Evolutionary conservation across 2,113 vertebrate genomes (phyloP).

Genomic region (Nothobranchius kuhntae): DNA sequence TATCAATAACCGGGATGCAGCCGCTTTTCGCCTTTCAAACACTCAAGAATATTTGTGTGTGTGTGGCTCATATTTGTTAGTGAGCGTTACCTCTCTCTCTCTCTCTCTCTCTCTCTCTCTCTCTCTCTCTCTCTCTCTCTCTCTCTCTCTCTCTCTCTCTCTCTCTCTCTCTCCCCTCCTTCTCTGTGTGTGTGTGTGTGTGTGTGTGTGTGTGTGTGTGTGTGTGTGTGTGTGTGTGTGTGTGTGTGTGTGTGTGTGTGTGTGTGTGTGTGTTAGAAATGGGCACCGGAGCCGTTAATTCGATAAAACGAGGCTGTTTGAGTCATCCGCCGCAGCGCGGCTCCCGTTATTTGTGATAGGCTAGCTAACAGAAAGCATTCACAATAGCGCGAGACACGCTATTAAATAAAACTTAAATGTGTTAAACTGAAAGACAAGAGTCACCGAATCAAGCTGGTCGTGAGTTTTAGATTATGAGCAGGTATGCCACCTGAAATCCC

Average conservation of each 20-base stretch:
- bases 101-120: no score
- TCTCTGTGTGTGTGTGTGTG: no score
- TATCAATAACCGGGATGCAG: slow-evolving; percentile 64
- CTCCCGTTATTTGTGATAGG: slow-evolving; percentile 59
- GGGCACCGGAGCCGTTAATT: slow-evolving; percentile 49
- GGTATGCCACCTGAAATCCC: slow-evolving; percentile 45
- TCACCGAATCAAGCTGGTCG: background rate
- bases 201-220: no score
- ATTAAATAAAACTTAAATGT: background rate
- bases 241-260: background rate
- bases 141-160: no score
- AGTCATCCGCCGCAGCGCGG: slow-evolving; percentile 70
- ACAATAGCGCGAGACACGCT: slow-evolving; percentile 23
- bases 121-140: no score
- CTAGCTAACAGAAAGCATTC: slow-evolving; percentile 15
- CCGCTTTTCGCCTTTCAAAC: slow-evolving; percentile 26
- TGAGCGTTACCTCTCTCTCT: background rate
- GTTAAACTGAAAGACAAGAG: background rate
- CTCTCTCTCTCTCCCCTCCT: no score
- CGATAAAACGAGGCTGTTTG: slow-evolving; percentile 65
- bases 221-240: no score
- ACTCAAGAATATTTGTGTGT: slow-evolving; percentile 4
- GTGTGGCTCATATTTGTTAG: background rate
- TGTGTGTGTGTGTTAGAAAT: slow-evolving; percentile 24
- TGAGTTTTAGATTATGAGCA: slow-evolving; percentile 2